Evolutionary conservation across 1,140 invertebrate species (phyloP).

Genomic region (Elysia chlorotica): DNA sequence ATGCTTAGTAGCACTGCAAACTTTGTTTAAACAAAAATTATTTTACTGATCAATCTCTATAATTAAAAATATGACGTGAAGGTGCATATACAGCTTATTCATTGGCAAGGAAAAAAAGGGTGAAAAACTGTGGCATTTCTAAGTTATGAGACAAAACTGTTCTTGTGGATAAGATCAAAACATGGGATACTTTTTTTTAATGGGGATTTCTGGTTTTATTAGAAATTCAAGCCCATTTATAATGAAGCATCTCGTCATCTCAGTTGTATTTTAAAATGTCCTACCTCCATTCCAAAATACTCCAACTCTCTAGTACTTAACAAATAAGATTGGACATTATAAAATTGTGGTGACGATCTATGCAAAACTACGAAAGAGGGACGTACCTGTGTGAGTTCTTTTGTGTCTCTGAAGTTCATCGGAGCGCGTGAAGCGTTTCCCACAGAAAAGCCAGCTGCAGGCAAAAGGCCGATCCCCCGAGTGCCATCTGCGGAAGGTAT

Average conservation of each 20-base stretch:
- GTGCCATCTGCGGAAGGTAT: slow-evolving; percentile 59
- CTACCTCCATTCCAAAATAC: background rate
- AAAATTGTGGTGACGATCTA: background rate
- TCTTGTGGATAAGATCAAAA: too few relatives aligned
- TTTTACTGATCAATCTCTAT: too few relatives aligned
- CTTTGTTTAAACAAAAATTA: too few relatives aligned
- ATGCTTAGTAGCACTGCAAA: too few relatives aligned
- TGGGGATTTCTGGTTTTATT: too few relatives aligned
- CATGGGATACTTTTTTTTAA: too few relatives aligned
- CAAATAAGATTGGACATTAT: background rate
- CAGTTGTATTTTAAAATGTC: background rate
- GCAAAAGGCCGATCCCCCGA: slow-evolving; percentile 62
- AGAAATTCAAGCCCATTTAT: too few relatives aligned
- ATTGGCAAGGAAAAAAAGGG: too few relatives aligned
- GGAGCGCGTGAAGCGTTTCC: slow-evolving; percentile 87
- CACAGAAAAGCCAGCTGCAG: slow-evolving; percentile 89
- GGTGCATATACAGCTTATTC: too few relatives aligned
- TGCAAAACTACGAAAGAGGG: background rate
- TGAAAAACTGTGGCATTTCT: too few relatives aligned
- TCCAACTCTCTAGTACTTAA: background rate
- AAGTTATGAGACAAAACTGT: too few relatives aligned
- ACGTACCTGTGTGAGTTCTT: slow-evolving; percentile 82
- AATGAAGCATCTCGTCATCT: slow-evolving; percentile 47
- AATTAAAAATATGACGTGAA: too few relatives aligned
- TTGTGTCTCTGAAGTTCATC: slow-evolving; percentile 91